Percentiles rank a stretch among this genome's conserved stretches.
Conservation (phyloP, 2,888 invertebrate species). For the Trichogramma dendrolimi region DNA sequence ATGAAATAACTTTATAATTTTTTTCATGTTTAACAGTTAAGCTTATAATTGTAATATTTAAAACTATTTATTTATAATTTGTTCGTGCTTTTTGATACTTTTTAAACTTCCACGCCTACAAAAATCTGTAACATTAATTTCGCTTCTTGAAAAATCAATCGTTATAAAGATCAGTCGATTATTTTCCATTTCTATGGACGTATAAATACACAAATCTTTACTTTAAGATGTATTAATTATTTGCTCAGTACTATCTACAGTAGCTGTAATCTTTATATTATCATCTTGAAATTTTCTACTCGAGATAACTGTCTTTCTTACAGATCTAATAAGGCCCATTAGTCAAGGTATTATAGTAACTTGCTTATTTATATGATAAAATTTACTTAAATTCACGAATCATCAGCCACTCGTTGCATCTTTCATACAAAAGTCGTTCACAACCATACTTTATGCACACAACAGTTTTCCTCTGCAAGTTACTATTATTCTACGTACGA, state of each 20-base stretch:
- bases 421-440: slow-evolving; percentile 12
- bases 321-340: slow-evolving; percentile 45
- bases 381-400: no score
- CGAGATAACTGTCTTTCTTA: slow-evolving; percentile 32
- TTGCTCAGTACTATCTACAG: neutral
- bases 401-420: neutral
- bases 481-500: no score
- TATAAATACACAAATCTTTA: neutral
- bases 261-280: neutral
- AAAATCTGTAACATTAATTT: neutral
- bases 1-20: neutral
- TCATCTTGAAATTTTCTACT: slow-evolving; percentile 10
- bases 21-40: neutral
- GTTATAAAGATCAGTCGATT: slow-evolving; percentile 1
- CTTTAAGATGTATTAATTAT: neutral
- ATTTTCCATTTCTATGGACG: neutral
- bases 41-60: neutral
- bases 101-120: no score
- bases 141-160: neutral
- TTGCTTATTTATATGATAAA: slow-evolving; percentile 24
- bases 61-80: neutral
- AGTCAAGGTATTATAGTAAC: slow-evolving; percentile 39
- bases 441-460: slow-evolving; percentile 12
- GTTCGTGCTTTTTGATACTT: no score
- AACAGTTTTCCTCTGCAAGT: neutral